Evolutionary conservation across 1,140 invertebrate genomes (phyloP), one percentile per base, ranked within the genome.

Genomic region (Mizuhopecten yessoensis): DNA sequence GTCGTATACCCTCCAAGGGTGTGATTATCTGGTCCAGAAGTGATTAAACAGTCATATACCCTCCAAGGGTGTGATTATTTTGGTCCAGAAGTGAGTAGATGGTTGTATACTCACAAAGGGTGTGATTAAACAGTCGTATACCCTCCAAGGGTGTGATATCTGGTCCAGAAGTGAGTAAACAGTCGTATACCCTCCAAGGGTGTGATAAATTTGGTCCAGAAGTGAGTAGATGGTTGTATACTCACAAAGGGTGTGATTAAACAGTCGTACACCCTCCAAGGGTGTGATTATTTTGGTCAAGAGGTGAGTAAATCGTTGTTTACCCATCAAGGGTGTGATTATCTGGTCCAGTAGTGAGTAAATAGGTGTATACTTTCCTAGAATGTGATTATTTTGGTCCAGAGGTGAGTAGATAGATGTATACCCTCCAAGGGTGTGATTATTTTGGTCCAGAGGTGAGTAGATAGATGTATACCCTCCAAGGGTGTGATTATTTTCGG

Each of bases 21-120:
- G 57, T 75, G 57, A n/a, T 29, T 49, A 49, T 49, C 20, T 49
- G 11, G n/a, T n/a, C n/a, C n/a, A 23, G 45, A 11, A 3, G 45
- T 11, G 45, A 75, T 5, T 29, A 5, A 17, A 49, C 45, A n/a
- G 5, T 29, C n/a, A n/a, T 75, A n/a, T 17, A 75, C 2, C 23
- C 57, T 75, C 57, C 57, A 23, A 75, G 57, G n/a, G 57, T 75
- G 57, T 75, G 57, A 75, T 29, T 75, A 29, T 75, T 75, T 75
- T 29, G 57, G 17, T 57, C 7, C 23, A 11, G 45, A 57, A 3
- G 2, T 23, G 36, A 20, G 23, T 20, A 2, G 20, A 7, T 17
- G 17, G 5, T 45, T 45, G 57, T n/a, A n/a, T 17, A 75, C 23
- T 0, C 57, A 29, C 57, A 23, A 5, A 75, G 0, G 57, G 23